Evolutionary conservation across 2,113 vertebrate species (phyloP).

Genomic region (Hipposideros armiger): DNA sequence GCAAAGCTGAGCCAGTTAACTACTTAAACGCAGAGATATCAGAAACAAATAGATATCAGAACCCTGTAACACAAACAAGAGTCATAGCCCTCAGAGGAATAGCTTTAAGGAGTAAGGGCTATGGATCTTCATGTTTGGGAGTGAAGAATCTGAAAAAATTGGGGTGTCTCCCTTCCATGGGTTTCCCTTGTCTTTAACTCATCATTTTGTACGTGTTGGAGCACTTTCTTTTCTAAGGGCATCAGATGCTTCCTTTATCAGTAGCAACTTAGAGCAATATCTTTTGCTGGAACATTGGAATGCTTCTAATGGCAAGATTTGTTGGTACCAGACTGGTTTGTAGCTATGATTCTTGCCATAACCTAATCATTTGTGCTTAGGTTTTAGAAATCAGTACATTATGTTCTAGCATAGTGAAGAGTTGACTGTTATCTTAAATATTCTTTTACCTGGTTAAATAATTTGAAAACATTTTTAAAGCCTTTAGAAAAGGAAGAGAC

Average conservation of each 20-base stretch:
- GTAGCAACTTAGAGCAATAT: not conserved
- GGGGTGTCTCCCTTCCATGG: not conserved
- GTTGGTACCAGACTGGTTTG: not conserved
- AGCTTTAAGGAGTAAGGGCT: not conserved
- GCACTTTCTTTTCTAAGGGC: not conserved
- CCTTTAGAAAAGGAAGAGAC: constrained; percentile 78
- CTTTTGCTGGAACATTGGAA: not conserved
- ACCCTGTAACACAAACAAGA: not conserved
- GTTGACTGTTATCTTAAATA: not conserved
- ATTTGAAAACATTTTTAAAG: constrained; percentile 77
- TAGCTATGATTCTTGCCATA: not conserved
- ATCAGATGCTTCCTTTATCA: not conserved
- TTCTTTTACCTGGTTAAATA: constrained; percentile 29
- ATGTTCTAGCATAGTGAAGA: not conserved
- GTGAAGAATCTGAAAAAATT: not conserved
- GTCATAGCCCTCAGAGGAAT: not conserved
- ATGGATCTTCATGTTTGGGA: not conserved
- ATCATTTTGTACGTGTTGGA: not conserved
- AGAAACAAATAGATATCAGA: not conserved
- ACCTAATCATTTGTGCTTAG: not conserved
- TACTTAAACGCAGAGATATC: not conserved
- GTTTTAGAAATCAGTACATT: not conserved
- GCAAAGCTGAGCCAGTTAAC: not conserved
- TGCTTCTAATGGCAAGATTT: not conserved
- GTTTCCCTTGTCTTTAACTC: not conserved